phyloP scores from a whole-genome alignment of 2,797 vertebrate species.

The Enteromius unitaeniatus region DNA sequence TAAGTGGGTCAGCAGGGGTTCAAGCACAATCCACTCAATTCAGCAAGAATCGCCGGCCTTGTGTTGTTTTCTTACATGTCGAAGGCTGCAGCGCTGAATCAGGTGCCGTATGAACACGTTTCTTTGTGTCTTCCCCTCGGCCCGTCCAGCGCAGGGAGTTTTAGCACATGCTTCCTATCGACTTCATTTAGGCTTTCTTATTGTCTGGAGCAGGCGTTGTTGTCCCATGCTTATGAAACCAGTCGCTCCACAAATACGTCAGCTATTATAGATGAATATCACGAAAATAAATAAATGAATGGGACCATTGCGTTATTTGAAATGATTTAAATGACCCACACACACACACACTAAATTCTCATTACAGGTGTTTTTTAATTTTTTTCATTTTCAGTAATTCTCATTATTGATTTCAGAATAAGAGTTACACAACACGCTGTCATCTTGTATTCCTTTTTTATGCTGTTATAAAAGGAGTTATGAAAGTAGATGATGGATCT shows the following conservation, averaged over 20 bases:
- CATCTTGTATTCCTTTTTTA: neutral
- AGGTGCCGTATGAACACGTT: neutral
- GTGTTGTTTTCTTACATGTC: slow-evolving; percentile 44
- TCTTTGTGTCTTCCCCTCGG: neutral
- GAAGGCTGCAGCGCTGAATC: neutral
- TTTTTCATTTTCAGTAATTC: neutral
- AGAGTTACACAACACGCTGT: neutral
- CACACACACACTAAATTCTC: neutral
- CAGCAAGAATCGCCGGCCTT: slow-evolving; percentile 30
- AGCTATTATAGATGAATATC: neutral
- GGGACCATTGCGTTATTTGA: neutral
- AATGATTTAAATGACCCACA: neutral
- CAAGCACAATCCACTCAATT: slow-evolving; percentile 59
- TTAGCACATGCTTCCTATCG: neutral
- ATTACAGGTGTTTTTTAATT: neutral
- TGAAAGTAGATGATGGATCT: neutral
- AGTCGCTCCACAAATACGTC: too few relatives aligned
- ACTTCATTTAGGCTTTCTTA: neutral
- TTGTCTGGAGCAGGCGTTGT: neutral
- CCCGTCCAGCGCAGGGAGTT: neutral
- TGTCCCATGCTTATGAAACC: neutral
- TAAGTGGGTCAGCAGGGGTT: slow-evolving; percentile 75
- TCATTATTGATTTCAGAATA: neutral
- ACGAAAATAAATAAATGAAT: neutral
- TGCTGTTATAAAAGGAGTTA: neutral